Base-by-base conservation (phyloP, 2,888 invertebrate genomes). In the Spicauda simplicius region DNA sequence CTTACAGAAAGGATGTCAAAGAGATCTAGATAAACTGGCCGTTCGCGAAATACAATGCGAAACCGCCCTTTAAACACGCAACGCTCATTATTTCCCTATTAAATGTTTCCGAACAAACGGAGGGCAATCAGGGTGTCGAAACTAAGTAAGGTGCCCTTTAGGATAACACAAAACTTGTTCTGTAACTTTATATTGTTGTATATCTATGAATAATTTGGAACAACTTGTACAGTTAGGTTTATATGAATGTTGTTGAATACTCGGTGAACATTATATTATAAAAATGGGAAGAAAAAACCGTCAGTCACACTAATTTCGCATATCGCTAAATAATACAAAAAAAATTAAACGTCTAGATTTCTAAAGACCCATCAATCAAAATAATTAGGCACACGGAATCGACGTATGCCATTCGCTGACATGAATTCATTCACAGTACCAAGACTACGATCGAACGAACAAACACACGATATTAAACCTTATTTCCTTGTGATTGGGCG, bases 401-500 rank as follows among this genome's bases (percentile, higher is more conserved):
- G 68, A 68, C 69, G 71, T 70, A 69, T 66, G 73, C 72, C 72
- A 73, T 70, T 71, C 71, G 69, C 70, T 71, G 75, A 74, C 72
- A 69, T 70, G 69, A 69, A 72, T 71, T 71, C 72, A 72, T 73
- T 73, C 71, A 68, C 65, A 70, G 68, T 45, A n/a, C 60, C 67
- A 57, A 67, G 72, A 69, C 56, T 69, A 63, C 68, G 30, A 37
- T 5, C 11, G 14, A 16, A 16, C 10, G n/a, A 4, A 30, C 14
- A 3, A 48, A 7, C 20, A n/a, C 14, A 54, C 59, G 53, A 65
- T 37, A 66, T 18, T 66, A 54, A 56, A 66, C 72, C 70, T 73
- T 77, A 71, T 65, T 62, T 64, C 68, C 37, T 62, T 59, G 70
- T 64, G 54, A 71, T 71, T 74, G 69, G 63, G 67, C 56, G 54